Evolutionary conservation across 2,888 invertebrate genomes (phyloP).

Genomic region (Aporophyla nigra): DNA sequence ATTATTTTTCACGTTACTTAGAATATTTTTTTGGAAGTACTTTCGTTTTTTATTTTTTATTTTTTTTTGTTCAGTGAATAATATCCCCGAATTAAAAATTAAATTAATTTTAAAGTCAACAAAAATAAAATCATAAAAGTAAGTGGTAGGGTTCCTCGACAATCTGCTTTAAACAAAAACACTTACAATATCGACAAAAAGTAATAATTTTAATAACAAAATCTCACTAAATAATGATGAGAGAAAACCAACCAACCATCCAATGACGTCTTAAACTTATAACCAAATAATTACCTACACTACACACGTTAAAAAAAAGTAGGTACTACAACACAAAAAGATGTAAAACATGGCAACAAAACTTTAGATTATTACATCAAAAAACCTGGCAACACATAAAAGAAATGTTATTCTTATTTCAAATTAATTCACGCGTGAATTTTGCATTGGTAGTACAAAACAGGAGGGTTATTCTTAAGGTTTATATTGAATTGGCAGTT

Average conservation of each 20-base stretch:
- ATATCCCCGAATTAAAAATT: neutral
- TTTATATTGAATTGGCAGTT: constrained; percentile 78
- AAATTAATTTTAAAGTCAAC: neutral
- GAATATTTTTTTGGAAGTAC: neutral
- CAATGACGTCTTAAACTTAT: constrained; percentile 71
- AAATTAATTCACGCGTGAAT: constrained; percentile 86
- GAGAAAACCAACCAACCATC: constrained; percentile 62
- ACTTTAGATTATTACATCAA: constrained; percentile 67
- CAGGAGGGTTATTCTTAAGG: constrained; percentile 71
- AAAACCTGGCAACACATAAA: constrained; percentile 63
- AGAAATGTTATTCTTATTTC: constrained; percentile 71
- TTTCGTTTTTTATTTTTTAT: too few relatives aligned
- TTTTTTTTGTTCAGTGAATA: too few relatives aligned
- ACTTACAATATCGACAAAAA: constrained; percentile 27
- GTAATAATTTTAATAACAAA: neutral
- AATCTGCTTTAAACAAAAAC: neutral
- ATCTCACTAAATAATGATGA: constrained; percentile 20
- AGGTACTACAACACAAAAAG: constrained; percentile 49
- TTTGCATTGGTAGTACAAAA: constrained; percentile 76
- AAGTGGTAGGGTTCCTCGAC: too few relatives aligned
- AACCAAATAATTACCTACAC: constrained; percentile 72
- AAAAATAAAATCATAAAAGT: neutral
- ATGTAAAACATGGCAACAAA: constrained; percentile 60
- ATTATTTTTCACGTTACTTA: neutral
- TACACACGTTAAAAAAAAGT: constrained; percentile 56